These are phyloP conservation scores for Sebastes taczanowskii DNA, from an alignment of 2,797 vertebrate species.

Conservation along the genomic window DNA sequence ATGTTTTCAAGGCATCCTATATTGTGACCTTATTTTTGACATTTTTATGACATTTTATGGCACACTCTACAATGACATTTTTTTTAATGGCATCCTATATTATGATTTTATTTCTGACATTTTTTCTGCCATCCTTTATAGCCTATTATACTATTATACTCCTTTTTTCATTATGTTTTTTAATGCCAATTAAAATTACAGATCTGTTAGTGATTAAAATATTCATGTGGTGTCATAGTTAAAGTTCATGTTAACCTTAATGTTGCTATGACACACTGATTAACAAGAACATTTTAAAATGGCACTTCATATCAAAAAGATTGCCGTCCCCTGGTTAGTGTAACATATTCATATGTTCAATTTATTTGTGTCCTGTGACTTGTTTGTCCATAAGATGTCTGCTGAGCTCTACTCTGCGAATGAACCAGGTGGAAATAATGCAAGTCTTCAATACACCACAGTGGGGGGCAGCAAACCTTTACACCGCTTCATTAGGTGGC, in stretches of 20 bases:
- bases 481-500: slow-evolving; percentile 77
- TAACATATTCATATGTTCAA: background rate
- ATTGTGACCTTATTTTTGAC: too few species aligned
- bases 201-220: background rate
- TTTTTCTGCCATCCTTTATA: too few species aligned
- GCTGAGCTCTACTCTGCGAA: slow-evolving; percentile 23
- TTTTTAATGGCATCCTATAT: background rate
- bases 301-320: background rate
- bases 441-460: slow-evolving; percentile 7
- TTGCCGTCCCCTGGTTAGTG: background rate
- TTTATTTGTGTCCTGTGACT: background rate
- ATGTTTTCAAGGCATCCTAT: too few species aligned
- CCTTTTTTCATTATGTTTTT: background rate
- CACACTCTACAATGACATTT: too few species aligned
- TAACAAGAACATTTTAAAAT: background rate
- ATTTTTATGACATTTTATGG: too few species aligned
- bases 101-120: too few species aligned
- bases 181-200: background rate
- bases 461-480: slow-evolving; percentile 76
- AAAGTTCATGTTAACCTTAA: background rate
- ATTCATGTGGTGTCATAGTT: background rate
- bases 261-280: background rate
- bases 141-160: too few species aligned
- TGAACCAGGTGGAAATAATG: slow-evolving; percentile 18
- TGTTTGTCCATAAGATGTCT: slow-evolving; percentile 56